A percentile compares a stretch with the other conserved stretches of the same genome.
Evolutionary conservation across 2,888 invertebrate genomes (phyloP).

Genomic region (Gnatocerus cornutus): DNA sequence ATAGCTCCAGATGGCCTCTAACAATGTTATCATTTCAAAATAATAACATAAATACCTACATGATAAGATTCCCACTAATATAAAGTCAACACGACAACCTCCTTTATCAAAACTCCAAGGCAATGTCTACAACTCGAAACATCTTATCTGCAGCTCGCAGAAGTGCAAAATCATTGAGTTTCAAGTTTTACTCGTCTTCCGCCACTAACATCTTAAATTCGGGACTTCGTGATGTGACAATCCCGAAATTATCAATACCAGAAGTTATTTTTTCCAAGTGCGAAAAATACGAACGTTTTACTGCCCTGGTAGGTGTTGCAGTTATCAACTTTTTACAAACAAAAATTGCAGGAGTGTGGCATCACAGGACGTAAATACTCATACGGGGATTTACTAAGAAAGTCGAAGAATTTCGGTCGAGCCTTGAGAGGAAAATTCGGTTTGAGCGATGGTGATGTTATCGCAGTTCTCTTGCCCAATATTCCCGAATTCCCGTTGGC

Average conservation of each 20-base stretch:
- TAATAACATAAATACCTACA: too few species aligned
- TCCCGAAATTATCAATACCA: constrained; percentile 73
- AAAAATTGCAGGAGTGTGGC: constrained; percentile 78
- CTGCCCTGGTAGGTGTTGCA: constrained; percentile 57
- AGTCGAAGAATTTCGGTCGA: constrained; percentile 75
- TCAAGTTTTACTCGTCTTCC: neutral
- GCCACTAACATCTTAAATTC: constrained; percentile 11
- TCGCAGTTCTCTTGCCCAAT: constrained; percentile 84
- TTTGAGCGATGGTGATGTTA: constrained; percentile 77
- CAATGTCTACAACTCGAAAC: neutral
- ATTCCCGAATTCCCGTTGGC: constrained; percentile 83
- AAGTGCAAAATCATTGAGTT: neutral
- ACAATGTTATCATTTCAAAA: too few species aligned
- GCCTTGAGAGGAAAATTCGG: constrained; percentile 78
- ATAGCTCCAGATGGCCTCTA: too few species aligned
- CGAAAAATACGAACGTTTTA: constrained; percentile 72
- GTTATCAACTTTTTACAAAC: neutral
- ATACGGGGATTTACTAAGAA: constrained; percentile 78
- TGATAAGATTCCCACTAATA: too few species aligned
- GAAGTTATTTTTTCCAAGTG: constrained; percentile 74
- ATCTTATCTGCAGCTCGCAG: neutral
- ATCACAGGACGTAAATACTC: constrained; percentile 82
- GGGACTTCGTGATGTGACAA: constrained; percentile 67
- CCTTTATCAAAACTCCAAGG: too few species aligned
- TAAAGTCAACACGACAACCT: too few species aligned